Conservation (phyloP, 2,113 vertebrate genomes). For the Okapia johnstoni region DNA sequence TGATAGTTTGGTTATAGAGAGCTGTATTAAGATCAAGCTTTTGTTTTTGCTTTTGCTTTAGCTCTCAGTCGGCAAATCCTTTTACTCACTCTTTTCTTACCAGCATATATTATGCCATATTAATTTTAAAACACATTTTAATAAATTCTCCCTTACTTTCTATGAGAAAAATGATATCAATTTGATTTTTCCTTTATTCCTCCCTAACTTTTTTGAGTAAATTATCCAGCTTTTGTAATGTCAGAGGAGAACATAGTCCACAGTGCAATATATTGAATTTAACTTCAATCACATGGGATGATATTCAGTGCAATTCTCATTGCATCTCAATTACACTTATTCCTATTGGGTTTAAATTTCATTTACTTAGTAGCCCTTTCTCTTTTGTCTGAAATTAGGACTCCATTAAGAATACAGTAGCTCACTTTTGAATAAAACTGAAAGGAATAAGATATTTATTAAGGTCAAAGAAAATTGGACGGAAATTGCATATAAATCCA, state of each 20-base stretch:
- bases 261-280: background rate
- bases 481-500: background rate
- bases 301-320: background rate
- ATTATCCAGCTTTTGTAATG: background rate
- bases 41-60: background rate
- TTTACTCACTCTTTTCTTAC: background rate
- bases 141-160: background rate
- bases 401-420: background rate
- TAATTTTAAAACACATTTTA: background rate
- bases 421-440: background rate
- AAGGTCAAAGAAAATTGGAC: background rate
- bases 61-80: background rate
- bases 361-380: background rate
- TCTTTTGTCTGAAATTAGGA: conserved; percentile 9
- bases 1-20: background rate
- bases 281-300: background rate
- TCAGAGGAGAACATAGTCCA: background rate
- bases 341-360: conserved; percentile 7
- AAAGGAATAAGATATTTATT: conserved; percentile 18
- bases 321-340: background rate
- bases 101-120: background rate
- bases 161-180: background rate
- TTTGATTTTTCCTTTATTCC: background rate
- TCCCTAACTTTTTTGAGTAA: background rate
- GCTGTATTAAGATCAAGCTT: background rate